Evolutionary conservation across 2,797 vertebrate species (phyloP), one percentile per base, ranked within the genome.

Genomic region (Sitta carolinensis): DNA sequence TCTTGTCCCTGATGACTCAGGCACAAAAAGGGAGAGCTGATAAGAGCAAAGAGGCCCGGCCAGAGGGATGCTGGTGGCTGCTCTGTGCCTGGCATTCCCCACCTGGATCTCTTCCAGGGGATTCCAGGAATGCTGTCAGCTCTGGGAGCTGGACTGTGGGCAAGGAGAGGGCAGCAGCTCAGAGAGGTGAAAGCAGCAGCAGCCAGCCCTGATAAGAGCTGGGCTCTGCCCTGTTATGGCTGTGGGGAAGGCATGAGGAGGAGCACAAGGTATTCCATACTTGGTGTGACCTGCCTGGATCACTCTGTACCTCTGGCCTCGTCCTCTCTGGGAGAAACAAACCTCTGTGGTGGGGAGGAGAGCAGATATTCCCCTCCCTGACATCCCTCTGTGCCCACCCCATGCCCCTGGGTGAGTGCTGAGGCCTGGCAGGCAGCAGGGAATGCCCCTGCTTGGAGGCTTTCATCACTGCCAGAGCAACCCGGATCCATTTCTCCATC

Each of bases 221-320:
- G 4, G 9, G 16, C 50, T 25, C 45, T 96, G 94, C 83, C 97
- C 96, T 13, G 1, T 95, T 97, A 97, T 95, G 97, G 96, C 93
- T 81, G 52, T 90, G 91, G 95, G 83, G 94, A 85, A 75, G 17
- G 52, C 92, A 55, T 51, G 3, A 25, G 66, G 74, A 94, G 80
- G 86, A 88, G 92, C 32, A 14, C 32, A 59, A 85, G 94, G 84
- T 93, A 93, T 96, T 96, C 97, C 97, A 94, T 93, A 64, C 94
- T 92, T 89, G 89, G 84, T n/a, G 36, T 45, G 89, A 93, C 79
- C 95, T 94, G 91, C 90, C 82, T 7, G 3, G 92, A 80, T 91
- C 21, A 11, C 7, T 5, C 50, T 63, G 90, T 63, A 38, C 87
- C 90, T 74, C 91, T 55, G 87, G 92, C 90, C 68, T 93, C n/a